Evolutionary conservation across 2,113 vertebrate species (phyloP), one percentile per base, ranked within the genome.

Genomic region (Scomber japonicus): DNA sequence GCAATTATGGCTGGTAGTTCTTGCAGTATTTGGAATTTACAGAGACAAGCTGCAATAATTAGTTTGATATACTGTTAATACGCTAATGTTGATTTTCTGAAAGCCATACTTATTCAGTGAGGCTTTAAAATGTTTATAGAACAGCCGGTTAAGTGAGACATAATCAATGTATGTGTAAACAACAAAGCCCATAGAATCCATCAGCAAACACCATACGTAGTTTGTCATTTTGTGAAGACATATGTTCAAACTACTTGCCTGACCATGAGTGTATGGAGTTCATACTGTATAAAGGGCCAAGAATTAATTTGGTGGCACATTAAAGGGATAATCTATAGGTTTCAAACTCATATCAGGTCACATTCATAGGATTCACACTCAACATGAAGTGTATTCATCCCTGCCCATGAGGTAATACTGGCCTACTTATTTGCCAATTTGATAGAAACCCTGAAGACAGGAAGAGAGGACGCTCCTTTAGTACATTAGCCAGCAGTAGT

Each of bases 401-500:
- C 48, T 88, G 79, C 65, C 75, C 59, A 88, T 83, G 68, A 85
- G 79, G 78, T 88, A 90, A 89, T 83, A 87, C 84, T 87, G 75
- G 51, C 85, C 89, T 92, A 88, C 90, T 96, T 96, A 92, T 96
- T 96, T 95, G 90, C 91, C 92, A 94, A 94, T 96, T 96, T 93
- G 87, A 94, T 92, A 94, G 92, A 95, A 94, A 93, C 94, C 86
- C 93, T 79, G 93, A 95, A 82, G 91, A 94, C 91, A 91, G 92
- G 84, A 89, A 78, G 86, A 92, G 89, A 87, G 93, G 91, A 91
- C 87, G 89, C 90, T 91, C 79, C 93, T 93, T 92, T 89, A 83
- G 90, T 95, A 94, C 93, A 93, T 92, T 93, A 91, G 89, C 89
- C 82, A 68, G 70, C 80, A 89, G 86, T 76, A 77, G 79, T 80